Percentiles rank a stretch among this genome's conserved stretches.
Conservation (phyloP, 2,797 vertebrate genomes). For the Enteromius viviparus region DNA sequence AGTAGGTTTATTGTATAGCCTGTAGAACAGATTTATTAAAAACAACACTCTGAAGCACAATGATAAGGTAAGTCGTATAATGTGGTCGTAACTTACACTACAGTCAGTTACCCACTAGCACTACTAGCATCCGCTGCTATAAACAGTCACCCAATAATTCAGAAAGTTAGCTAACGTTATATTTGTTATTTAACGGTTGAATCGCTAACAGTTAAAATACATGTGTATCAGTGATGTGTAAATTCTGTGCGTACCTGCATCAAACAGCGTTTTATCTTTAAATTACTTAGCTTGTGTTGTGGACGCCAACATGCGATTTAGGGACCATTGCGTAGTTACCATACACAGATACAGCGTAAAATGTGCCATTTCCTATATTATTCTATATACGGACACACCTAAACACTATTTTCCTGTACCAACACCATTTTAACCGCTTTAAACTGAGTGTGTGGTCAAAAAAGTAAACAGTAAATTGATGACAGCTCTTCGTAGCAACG, state of each 20-base stretch:
- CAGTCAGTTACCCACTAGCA: background rate
- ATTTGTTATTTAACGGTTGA: background rate
- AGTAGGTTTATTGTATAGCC: background rate
- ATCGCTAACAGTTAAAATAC: background rate
- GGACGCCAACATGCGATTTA: background rate
- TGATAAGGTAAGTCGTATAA: background rate
- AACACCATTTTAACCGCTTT: background rate
- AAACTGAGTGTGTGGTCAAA: background rate
- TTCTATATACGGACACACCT: background rate
- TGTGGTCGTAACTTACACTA: background rate
- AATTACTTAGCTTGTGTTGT: background rate
- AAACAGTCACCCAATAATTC: background rate
- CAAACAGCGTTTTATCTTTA: background rate
- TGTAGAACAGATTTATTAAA: background rate
- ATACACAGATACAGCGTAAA: background rate
- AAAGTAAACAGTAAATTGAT: background rate
- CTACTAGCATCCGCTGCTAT: background rate
- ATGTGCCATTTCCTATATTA: background rate
- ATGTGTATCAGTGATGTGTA: background rate
- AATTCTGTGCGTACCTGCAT: background rate
- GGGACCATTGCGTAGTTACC: constrained; percentile 5
- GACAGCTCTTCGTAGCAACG: background rate
- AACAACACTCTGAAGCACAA: background rate
- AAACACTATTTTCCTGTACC: background rate
- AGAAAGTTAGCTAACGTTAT: background rate